phyloP scores from a whole-genome alignment of 2,797 vertebrate genomes.

The Eutrigla gurnardus region DNA sequence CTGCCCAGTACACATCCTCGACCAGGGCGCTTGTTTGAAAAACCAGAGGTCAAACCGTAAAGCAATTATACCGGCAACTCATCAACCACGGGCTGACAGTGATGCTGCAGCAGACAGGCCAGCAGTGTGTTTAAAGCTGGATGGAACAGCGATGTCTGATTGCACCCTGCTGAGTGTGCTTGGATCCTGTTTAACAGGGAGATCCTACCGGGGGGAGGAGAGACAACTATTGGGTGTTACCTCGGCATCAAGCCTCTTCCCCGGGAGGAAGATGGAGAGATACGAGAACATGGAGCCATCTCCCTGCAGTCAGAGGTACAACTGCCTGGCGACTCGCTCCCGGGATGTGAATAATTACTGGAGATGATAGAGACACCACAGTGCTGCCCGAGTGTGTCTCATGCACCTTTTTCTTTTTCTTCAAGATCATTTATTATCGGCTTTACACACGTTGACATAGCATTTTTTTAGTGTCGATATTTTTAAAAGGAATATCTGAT shows the following conservation, averaged over 20 bases:
- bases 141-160: slow-evolving; percentile 68
- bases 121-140: slow-evolving; percentile 67
- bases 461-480: no score
- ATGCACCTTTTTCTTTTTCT: background rate
- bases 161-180: slow-evolving; percentile 71
- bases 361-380: slow-evolving; percentile 32
- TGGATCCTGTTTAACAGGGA: slow-evolving; percentile 79
- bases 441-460: background rate
- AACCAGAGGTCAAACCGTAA: slow-evolving; percentile 81
- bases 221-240: slow-evolving; percentile 55
- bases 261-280: slow-evolving; percentile 42
- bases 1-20: slow-evolving; percentile 71
- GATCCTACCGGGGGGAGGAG: slow-evolving; percentile 38
- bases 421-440: slow-evolving; percentile 4
- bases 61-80: slow-evolving; percentile 80
- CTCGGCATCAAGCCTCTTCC: slow-evolving; percentile 49
- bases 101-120: slow-evolving; percentile 68
- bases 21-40: slow-evolving; percentile 78
- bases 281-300: slow-evolving; percentile 46
- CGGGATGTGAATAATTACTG: slow-evolving; percentile 64
- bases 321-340: slow-evolving; percentile 50
- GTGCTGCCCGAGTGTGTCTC: background rate
- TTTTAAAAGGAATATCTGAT: no score
- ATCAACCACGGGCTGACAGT: slow-evolving; percentile 81
- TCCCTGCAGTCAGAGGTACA: slow-evolving; percentile 53